phyloP scores from a whole-genome alignment of 2,888 invertebrate species.

The Hirtodrosophila histrioides region DNA sequence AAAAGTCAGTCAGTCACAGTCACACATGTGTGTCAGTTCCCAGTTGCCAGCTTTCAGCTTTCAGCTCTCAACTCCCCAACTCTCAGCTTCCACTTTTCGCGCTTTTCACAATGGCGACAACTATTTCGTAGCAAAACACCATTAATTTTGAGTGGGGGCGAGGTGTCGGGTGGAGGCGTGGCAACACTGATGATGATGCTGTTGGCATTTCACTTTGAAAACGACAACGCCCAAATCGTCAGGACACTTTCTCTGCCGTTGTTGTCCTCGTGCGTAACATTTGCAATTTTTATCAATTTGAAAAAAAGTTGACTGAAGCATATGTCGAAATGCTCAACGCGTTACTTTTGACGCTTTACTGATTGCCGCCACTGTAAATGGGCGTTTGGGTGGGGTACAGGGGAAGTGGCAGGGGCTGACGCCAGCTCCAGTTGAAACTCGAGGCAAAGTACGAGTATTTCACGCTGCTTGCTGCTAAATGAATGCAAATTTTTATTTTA shows the following conservation, averaged over 20 bases:
- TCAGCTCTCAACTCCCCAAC: not conserved
- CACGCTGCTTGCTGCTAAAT: constrained; percentile 54
- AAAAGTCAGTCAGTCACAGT: constrained; percentile 56
- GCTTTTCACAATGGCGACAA: constrained; percentile 44
- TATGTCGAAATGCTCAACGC: constrained; percentile 54
- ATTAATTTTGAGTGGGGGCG: constrained; percentile 72
- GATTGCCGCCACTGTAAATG: constrained; percentile 61
- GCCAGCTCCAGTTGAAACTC: constrained; percentile 1
- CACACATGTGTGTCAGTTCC: constrained; percentile 81
- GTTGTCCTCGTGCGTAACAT: constrained; percentile 43
- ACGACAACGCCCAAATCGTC: constrained; percentile 63
- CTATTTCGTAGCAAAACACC: constrained; percentile 71
- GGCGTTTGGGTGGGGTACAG: not conserved
- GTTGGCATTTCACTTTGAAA: constrained; percentile 46
- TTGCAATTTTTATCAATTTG: constrained; percentile 72
- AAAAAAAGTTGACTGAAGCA: constrained; percentile 69
- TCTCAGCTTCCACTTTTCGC: constrained; percentile 27
- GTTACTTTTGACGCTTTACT: constrained; percentile 63
- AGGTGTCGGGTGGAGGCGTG: constrained; percentile 38
- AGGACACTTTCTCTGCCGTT: constrained; percentile 59
- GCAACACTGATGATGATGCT: constrained; percentile 56
- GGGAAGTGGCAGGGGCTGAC: too few species aligned
- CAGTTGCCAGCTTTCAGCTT: constrained; percentile 45
- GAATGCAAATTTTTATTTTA: constrained; percentile 79
- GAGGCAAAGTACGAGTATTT: constrained; percentile 1